Evolutionary conservation across 2,113 vertebrate genomes (phyloP).

Genomic region (Xenotilapia longispinis): DNA sequence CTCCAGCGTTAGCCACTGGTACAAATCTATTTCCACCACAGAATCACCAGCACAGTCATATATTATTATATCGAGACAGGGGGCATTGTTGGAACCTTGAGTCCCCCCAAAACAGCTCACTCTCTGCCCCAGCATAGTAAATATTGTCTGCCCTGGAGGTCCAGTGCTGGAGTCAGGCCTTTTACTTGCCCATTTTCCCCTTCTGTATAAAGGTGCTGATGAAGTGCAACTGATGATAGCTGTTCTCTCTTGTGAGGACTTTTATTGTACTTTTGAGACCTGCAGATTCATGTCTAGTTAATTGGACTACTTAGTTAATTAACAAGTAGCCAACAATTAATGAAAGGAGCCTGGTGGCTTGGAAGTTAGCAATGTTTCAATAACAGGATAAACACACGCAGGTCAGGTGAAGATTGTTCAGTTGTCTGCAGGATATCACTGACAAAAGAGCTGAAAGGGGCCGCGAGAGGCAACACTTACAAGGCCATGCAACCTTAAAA

Average conservation of each 20-base stretch:
- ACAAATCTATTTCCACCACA: not conserved
- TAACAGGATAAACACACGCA: not conserved
- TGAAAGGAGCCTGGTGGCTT: not conserved
- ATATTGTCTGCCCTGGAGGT: not conserved
- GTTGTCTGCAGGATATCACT: not conserved
- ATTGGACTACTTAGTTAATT: constrained; percentile 32
- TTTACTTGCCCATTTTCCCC: not conserved
- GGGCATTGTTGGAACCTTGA: not conserved
- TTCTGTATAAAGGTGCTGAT: not conserved
- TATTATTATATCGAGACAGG: not conserved
- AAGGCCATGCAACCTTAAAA: not conserved
- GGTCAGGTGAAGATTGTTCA: not conserved
- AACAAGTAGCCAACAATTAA: constrained; percentile 2
- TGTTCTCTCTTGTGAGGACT: not conserved
- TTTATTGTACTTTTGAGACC: constrained; percentile 21
- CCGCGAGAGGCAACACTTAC: not conserved
- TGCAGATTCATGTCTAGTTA: not conserved
- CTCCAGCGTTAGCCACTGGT: not conserved
- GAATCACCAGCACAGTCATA: not conserved
- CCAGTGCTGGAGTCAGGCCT: not conserved
- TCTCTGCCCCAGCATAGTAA: not conserved
- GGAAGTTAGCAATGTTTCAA: not conserved
- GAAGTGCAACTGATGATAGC: not conserved
- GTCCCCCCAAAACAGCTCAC: not conserved
- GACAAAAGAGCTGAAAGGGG: not conserved